Evolutionary conservation across 2,888 invertebrate genomes (phyloP).

Genomic region (Cerastis rubricosa): DNA sequence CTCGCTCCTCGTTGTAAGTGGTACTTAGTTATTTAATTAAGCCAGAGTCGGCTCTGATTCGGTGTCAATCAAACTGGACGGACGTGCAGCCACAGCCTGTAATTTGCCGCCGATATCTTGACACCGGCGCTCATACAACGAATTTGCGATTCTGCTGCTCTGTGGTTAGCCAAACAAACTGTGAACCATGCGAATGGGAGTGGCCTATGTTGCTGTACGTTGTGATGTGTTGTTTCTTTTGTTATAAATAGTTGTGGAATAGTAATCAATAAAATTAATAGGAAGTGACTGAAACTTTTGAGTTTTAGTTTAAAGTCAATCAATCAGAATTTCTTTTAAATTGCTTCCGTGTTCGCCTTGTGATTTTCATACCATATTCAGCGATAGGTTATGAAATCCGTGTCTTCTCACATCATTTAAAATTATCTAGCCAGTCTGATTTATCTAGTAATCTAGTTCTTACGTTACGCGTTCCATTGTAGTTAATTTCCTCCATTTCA

Average conservation of each 20-base stretch:
- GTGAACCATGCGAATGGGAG: constrained; percentile 34
- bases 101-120: constrained; percentile 70
- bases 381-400: background rate
- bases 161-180: constrained; percentile 65
- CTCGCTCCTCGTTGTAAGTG: constrained; percentile 40
- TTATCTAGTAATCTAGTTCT: constrained; percentile 30
- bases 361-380: background rate
- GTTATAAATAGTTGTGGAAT: background rate
- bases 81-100: constrained; percentile 58
- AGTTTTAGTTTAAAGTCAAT: constrained; percentile 25
- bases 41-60: constrained; percentile 47
- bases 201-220: background rate
- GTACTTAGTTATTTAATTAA: constrained; percentile 68
- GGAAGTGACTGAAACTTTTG: constrained; percentile 19
- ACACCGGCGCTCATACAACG: constrained; percentile 52
- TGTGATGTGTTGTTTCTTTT: constrained; percentile 10
- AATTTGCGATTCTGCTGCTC: constrained; percentile 60
- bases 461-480: constrained; percentile 36
- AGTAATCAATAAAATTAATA: constrained; percentile 13
- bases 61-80: constrained; percentile 68
- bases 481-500: constrained; percentile 12
- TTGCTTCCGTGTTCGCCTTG: background rate
- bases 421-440: background rate
- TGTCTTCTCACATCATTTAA: background rate
- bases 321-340: background rate